Conservation (phyloP, 2,113 vertebrate genomes). For the Symphodus melops region DNA sequence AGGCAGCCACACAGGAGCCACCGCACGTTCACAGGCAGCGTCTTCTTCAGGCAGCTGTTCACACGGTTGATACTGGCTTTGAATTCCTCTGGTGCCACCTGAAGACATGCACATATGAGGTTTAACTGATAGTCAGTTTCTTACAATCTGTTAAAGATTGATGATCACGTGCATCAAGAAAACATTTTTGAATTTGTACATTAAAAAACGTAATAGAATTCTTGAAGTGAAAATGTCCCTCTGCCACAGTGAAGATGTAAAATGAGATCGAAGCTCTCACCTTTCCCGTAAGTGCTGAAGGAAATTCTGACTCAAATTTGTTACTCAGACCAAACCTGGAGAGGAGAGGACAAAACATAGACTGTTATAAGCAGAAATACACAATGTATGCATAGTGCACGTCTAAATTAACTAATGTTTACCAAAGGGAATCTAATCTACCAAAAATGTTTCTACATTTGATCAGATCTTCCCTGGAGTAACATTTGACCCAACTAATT, state of each 20-base stretch:
- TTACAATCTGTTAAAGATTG: neutral
- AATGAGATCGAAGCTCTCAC: conserved; percentile 77
- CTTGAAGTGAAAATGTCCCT: neutral
- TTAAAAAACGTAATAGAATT: neutral
- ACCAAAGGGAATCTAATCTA: too few relatives aligned
- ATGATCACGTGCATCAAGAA: neutral
- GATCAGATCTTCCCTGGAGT: neutral
- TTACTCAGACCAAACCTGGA: conserved; percentile 98
- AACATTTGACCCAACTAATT: neutral
- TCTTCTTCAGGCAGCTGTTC: conserved; percentile 97
- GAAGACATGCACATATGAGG: neutral
- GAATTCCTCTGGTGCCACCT: conserved; percentile 99
- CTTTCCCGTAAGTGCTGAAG: conserved; percentile 98
- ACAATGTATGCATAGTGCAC: neutral
- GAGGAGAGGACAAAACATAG: neutral
- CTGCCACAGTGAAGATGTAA: neutral
- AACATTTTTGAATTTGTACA: neutral
- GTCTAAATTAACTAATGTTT: neutral
- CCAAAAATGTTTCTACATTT: neutral
- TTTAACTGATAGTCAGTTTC: neutral
- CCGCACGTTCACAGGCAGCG: conserved; percentile 96
- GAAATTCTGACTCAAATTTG: conserved; percentile 99
- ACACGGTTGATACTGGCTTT: conserved; percentile 97
- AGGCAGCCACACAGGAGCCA: conserved; percentile 99
- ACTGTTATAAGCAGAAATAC: neutral